phyloP scores from a whole-genome alignment of 2,888 invertebrate species.

The Xylophagus ater region DNA sequence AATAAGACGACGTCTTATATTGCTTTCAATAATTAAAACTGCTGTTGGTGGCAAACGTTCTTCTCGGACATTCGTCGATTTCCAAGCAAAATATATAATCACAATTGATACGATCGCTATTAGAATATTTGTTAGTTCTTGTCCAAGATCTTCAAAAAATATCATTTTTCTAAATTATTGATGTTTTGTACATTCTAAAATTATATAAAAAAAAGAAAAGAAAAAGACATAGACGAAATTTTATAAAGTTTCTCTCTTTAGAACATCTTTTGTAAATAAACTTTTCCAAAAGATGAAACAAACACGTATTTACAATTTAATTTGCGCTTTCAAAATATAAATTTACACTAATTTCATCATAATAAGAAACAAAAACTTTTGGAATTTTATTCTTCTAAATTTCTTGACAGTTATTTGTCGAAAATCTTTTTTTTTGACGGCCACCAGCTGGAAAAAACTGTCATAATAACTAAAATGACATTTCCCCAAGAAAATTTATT shows the following conservation, averaged over 20 bases:
- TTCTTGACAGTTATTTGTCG: no score
- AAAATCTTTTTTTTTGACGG: no score
- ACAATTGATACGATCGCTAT: conserved; percentile 46
- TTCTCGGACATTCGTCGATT: conserved; percentile 48
- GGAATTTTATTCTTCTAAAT: no score
- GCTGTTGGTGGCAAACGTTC: conserved; percentile 20
- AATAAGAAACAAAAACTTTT: no score
- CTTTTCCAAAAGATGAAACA: not conserved
- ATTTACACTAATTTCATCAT: not conserved
- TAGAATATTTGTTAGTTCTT: conserved; percentile 69
- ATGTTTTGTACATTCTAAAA: not conserved
- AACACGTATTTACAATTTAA: not conserved
- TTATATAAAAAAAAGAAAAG: not conserved
- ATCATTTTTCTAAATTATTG: conserved; percentile 45
- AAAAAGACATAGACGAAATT: not conserved
- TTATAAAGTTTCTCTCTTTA: not conserved
- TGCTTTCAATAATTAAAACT: conserved; percentile 22
- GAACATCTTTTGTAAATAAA: not conserved
- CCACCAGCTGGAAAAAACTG: no score
- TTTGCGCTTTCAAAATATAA: not conserved
- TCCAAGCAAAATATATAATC: conserved; percentile 56
- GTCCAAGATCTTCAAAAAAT: conserved; percentile 71
- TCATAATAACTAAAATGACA: no score
- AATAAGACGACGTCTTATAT: conserved; percentile 17
- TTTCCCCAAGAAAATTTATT: no score